Percentiles rank a stretch among this genome's conserved stretches.
Conservation (phyloP, 2,888 invertebrate species). For the Agrilus cyanescens region DNA sequence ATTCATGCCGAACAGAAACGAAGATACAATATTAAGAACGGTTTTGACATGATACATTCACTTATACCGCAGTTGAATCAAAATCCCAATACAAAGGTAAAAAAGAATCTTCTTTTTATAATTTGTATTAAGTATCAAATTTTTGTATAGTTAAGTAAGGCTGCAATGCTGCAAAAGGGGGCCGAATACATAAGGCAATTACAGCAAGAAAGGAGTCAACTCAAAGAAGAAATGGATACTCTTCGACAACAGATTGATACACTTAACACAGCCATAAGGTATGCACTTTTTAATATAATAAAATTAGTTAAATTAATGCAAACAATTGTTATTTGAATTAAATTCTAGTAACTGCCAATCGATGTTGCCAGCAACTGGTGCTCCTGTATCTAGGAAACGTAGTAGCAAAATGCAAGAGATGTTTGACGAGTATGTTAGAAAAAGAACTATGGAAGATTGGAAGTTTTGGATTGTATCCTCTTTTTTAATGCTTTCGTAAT, state of each 20-base stretch:
- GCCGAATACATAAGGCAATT: slow-evolving; percentile 90
- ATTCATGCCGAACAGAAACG: slow-evolving; percentile 94
- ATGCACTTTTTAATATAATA: slow-evolving; percentile 18
- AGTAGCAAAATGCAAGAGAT: slow-evolving; percentile 86
- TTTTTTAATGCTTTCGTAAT: slow-evolving; percentile 17
- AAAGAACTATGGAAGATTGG: slow-evolving; percentile 83
- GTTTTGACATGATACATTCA: slow-evolving; percentile 87
- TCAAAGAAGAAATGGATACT: slow-evolving; percentile 83
- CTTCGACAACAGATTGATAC: slow-evolving; percentile 81
- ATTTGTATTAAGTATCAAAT: slow-evolving; percentile 3
- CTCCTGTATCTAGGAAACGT: slow-evolving; percentile 81
- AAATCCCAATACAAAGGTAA: slow-evolving; percentile 79
- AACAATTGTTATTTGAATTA: slow-evolving; percentile 2
- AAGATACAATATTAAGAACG: slow-evolving; percentile 90
- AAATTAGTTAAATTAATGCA: not conserved
- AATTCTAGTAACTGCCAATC: slow-evolving; percentile 76
- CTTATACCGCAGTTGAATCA: slow-evolving; percentile 84
- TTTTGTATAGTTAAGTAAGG: slow-evolving; percentile 67
- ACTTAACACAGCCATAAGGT: slow-evolving; percentile 85
- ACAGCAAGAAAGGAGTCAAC: slow-evolving; percentile 69
- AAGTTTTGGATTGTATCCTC: slow-evolving; percentile 98
- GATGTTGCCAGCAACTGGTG: slow-evolving; percentile 89
- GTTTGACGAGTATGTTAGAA: slow-evolving; percentile 83
- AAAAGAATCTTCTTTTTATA: slow-evolving; percentile 5
- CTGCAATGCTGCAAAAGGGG: slow-evolving; percentile 92